Percentiles rank a stretch among this genome's conserved stretches.
phyloP scores from a whole-genome alignment of 2,113 vertebrate species.

The Ailurus styani region DNA sequence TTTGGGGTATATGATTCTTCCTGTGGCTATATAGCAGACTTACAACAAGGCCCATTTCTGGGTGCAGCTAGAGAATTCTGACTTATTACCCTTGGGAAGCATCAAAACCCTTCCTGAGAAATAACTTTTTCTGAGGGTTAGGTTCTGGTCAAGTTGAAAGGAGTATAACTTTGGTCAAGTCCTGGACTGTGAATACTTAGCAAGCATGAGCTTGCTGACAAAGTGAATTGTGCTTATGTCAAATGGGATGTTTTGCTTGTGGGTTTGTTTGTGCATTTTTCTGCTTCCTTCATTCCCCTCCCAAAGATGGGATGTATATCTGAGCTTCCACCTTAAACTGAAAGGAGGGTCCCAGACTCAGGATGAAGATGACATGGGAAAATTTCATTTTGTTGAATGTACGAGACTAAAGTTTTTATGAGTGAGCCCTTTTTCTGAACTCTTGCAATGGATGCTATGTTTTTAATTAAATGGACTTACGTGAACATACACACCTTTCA shows the following conservation, averaged over 20 bases:
- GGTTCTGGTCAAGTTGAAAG: background rate
- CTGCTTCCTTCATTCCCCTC: rapidly evolving
- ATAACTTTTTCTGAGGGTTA: background rate
- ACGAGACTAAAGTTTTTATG: background rate
- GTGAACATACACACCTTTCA: background rate
- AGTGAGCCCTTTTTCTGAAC: background rate
- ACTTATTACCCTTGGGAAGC: background rate
- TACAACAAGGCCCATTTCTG: background rate
- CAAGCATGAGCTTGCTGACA: background rate
- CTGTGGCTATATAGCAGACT: background rate
- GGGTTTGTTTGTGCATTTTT: background rate
- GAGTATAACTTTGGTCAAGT: background rate
- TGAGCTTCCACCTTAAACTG: background rate
- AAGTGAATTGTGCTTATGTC: background rate
- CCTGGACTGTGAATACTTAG: background rate
- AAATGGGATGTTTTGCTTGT: background rate
- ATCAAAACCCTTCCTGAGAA: background rate
- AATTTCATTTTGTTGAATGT: background rate
- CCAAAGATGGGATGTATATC: background rate
- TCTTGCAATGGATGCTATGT: background rate
- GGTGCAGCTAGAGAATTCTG: background rate
- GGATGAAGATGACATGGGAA: background rate
- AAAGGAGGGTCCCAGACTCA: background rate
- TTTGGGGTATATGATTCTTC: background rate
- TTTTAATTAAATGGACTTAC: background rate